Conservation (phyloP, 2,113 vertebrate species). For the Sebastes schlegelii region DNA sequence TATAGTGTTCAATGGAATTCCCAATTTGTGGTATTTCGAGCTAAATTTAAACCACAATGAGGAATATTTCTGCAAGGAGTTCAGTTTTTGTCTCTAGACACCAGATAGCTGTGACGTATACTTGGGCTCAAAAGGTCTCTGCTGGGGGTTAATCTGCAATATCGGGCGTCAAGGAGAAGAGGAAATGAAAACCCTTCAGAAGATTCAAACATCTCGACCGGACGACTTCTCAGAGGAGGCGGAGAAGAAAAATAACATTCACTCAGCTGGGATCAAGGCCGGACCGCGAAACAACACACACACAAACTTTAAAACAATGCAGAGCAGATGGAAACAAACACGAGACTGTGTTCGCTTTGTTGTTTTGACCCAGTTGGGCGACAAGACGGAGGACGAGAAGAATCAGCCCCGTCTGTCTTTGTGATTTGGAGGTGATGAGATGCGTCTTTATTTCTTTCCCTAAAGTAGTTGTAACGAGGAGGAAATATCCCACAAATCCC, state of each 20-base stretch:
- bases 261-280: slow-evolving; percentile 53
- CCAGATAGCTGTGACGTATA: slow-evolving; percentile 6
- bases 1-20: too few relatives aligned
- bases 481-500: slow-evolving; percentile 22
- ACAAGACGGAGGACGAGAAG: slow-evolving; percentile 43
- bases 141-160: slow-evolving; percentile 40
- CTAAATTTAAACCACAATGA: neutral
- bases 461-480: slow-evolving; percentile 3
- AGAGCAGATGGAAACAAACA: slow-evolving; percentile 53
- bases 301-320: slow-evolving; percentile 23
- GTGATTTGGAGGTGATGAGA: slow-evolving; percentile 28
- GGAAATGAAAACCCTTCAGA: slow-evolving; percentile 60
- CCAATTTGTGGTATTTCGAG: neutral
- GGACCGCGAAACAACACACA: slow-evolving; percentile 16
- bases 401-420: slow-evolving; percentile 44
- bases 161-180: slow-evolving; percentile 14
- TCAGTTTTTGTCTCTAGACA: neutral
- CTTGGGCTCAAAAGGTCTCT: slow-evolving; percentile 32
- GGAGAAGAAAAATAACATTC: slow-evolving; percentile 26
- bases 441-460: slow-evolving; percentile 43
- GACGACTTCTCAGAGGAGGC: slow-evolving; percentile 29
- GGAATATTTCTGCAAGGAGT: neutral
- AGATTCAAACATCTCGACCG: slow-evolving; percentile 33
- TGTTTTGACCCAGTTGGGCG: slow-evolving; percentile 54
- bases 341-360: slow-evolving; percentile 33